These are phyloP conservation scores for Dilophus febrilis DNA, from an alignment of 2,888 invertebrate species.

Conservation along the genomic window DNA sequence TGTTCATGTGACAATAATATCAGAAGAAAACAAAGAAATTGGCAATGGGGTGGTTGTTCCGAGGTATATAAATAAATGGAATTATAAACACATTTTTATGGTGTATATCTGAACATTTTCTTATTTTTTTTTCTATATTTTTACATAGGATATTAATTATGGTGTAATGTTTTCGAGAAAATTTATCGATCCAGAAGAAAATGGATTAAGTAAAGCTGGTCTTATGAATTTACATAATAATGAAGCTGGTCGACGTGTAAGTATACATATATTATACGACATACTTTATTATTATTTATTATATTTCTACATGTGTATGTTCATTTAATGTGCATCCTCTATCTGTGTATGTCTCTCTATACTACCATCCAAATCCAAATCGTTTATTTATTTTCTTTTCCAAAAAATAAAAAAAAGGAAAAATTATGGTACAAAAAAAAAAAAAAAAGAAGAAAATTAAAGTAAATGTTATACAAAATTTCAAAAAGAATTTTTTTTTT, in stretches of 20 bases:
- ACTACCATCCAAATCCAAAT: too few species aligned
- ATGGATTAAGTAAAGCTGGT: slow-evolving; percentile 50
- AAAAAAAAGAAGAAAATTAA: too few species aligned
- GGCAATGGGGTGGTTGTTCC: slow-evolving; percentile 91
- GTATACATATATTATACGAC: too few species aligned
- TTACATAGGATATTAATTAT: slow-evolving; percentile 55
- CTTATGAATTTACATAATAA: slow-evolving; percentile 87
- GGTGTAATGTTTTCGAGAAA: slow-evolving; percentile 73
- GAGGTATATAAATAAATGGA: slow-evolving; percentile 36
- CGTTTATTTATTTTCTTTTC: too few species aligned
- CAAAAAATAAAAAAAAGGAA: too few species aligned
- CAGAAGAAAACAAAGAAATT: slow-evolving; percentile 55
- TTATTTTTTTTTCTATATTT: neutral
- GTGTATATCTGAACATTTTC: neutral
- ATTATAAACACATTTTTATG: neutral
- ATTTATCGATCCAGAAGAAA: slow-evolving; percentile 71
- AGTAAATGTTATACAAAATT: too few species aligned
- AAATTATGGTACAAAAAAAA: too few species aligned
- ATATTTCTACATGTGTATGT: too few species aligned
- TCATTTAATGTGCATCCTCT: too few species aligned
- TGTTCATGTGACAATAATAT: slow-evolving; percentile 76
- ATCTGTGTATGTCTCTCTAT: too few species aligned
- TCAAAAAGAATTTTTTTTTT: too few species aligned
- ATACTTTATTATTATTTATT: too few species aligned
- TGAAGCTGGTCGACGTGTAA: slow-evolving; percentile 75